phyloP scores from a whole-genome alignment of 2,113 vertebrate species.

The Eclectus roratus region DNA sequence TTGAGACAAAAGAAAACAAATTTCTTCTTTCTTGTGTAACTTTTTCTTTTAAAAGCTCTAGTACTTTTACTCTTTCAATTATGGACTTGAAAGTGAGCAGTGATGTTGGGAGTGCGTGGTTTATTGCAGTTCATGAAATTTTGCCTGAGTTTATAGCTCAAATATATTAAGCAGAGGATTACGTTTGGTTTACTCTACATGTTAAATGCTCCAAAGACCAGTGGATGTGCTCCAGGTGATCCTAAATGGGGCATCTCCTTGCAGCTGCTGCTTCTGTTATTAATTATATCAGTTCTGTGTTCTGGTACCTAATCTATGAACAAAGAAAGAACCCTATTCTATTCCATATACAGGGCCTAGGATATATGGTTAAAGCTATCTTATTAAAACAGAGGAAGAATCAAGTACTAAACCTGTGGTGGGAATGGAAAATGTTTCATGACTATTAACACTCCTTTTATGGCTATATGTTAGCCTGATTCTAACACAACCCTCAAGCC shows the following conservation, averaged over 20 bases:
- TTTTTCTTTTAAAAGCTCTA: background rate
- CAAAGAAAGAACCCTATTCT: background rate
- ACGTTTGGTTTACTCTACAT: background rate
- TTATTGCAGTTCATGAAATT: background rate
- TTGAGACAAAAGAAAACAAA: background rate
- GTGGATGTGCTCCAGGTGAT: background rate
- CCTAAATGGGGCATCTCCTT: background rate
- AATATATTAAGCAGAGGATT: background rate
- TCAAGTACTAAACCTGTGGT: background rate
- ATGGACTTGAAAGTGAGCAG: background rate
- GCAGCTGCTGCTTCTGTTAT: background rate
- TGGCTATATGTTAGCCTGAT: background rate
- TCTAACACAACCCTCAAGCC: background rate
- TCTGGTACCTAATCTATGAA: background rate
- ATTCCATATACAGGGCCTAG: background rate
- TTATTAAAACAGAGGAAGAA: constrained; percentile 9
- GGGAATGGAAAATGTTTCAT: constrained; percentile 4
- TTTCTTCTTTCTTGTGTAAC: background rate
- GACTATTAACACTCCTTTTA: background rate
- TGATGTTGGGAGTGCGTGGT: background rate
- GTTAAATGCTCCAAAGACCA: background rate
- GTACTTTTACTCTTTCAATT: background rate
- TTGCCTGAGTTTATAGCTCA: background rate
- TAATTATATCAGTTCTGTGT: background rate
- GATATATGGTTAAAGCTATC: background rate